phyloP scores from a whole-genome alignment of 2,888 invertebrate species.

The Cynaeus angustus region DNA sequence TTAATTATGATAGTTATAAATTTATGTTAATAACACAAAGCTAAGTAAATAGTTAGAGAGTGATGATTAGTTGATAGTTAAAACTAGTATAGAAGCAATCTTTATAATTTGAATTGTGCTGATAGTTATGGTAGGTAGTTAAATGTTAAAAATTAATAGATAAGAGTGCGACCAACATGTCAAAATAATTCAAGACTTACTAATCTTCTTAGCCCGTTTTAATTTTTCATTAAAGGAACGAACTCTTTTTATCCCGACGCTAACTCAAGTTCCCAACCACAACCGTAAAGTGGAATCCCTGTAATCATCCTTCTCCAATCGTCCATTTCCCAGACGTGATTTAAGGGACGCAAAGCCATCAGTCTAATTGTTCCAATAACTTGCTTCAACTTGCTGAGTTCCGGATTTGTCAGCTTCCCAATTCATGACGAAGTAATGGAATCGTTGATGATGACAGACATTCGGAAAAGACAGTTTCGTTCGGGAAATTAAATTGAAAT shows the following conservation, averaged over 20 bases:
- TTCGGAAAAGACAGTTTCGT: background rate
- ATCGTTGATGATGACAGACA: constrained; percentile 15
- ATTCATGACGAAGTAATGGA: constrained; percentile 16
- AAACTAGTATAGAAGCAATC: too few relatives aligned
- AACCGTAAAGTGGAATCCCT: constrained; percentile 15
- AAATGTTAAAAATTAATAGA: too few relatives aligned
- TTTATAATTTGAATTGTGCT: too few relatives aligned
- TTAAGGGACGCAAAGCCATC: constrained; percentile 26
- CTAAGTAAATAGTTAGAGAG: too few relatives aligned
- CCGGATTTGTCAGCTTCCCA: constrained; percentile 21
- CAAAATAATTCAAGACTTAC: too few relatives aligned
- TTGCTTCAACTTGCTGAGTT: constrained; percentile 28
- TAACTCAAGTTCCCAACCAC: background rate
- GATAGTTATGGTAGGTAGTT: too few relatives aligned
- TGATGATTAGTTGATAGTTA: too few relatives aligned
- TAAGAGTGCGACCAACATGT: too few relatives aligned
- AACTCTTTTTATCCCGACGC: background rate
- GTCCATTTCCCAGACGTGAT: constrained; percentile 33
- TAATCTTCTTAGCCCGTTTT: background rate
- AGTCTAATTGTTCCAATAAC: constrained; percentile 38
- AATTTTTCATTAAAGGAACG: background rate
- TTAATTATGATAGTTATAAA: too few relatives aligned
- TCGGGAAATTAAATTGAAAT: constrained; percentile 3
- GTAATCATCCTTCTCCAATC: constrained; percentile 28
- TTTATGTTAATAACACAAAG: too few relatives aligned